These are phyloP conservation scores for Carpatolechia fugitivella DNA, from an alignment of 2,888 invertebrate genomes.

Conservation along the genomic window DNA sequence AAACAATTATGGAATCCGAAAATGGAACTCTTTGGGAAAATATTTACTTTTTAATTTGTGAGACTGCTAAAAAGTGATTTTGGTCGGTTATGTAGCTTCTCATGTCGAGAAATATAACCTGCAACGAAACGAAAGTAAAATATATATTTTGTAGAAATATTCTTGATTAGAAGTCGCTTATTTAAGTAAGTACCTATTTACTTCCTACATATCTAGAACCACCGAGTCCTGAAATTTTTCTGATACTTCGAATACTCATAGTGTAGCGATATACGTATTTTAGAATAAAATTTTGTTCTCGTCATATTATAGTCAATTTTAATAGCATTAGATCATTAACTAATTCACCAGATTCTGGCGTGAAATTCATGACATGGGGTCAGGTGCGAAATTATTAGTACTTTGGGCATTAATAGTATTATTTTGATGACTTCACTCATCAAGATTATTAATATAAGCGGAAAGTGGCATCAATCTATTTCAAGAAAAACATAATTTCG, in stretches of 20 bases:
- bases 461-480: too few relatives aligned
- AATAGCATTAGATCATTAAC: neutral
- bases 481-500: too few relatives aligned
- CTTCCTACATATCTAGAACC: slow-evolving; percentile 57
- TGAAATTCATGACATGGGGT: too few relatives aligned
- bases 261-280: slow-evolving; percentile 34
- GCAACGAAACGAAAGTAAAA: neutral
- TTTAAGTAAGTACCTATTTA: neutral
- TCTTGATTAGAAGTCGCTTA: neutral
- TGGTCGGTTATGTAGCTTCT: too few relatives aligned
- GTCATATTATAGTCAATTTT: slow-evolving; percentile 68
- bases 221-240: slow-evolving; percentile 55
- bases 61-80: too few relatives aligned
- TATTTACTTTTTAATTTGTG: too few relatives aligned
- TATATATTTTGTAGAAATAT: slow-evolving; percentile 2
- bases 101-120: too few relatives aligned
- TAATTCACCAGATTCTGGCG: neutral
- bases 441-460: too few relatives aligned
- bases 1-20: too few relatives aligned
- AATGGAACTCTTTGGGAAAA: too few relatives aligned
- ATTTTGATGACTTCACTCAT: too few relatives aligned
- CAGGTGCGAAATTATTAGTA: neutral
- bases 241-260: slow-evolving; percentile 61
- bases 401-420: too few relatives aligned
- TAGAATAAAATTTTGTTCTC: slow-evolving; percentile 53